phyloP scores from a whole-genome alignment of 2,113 vertebrate genomes.

The Corythornis madagascariensis region DNA sequence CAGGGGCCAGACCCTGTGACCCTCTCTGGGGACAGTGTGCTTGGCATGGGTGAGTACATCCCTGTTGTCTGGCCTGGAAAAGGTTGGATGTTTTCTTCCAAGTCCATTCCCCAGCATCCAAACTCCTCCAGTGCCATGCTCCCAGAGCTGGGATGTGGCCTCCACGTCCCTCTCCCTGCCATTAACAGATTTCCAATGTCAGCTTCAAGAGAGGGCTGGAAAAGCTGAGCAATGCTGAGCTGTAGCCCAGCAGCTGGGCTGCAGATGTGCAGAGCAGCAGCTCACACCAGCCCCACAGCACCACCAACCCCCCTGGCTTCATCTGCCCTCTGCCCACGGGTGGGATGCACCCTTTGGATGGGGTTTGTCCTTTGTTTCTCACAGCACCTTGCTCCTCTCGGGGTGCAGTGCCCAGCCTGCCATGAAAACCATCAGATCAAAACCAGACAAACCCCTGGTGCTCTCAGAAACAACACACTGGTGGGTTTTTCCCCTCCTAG shows the following conservation, averaged over 20 bases:
- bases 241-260: background rate
- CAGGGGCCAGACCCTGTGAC: fast-evolving
- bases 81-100: background rate
- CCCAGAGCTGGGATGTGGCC: fast-evolving
- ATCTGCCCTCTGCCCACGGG: fast-evolving
- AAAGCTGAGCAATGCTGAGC: background rate
- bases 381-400: background rate
- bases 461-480: background rate
- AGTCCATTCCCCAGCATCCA: background rate
- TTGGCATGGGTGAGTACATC: background rate
- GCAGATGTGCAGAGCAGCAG: background rate
- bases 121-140: background rate
- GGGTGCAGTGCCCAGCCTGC: background rate
- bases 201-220: background rate
- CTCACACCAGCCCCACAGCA: background rate
- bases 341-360: background rate
- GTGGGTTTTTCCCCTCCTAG: background rate
- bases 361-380: background rate
- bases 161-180: background rate
- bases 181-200: background rate
- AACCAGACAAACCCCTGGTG: background rate
- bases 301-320: background rate
- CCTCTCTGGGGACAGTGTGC: background rate
- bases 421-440: fast-evolving
- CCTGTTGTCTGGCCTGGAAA: background rate